Base-by-base conservation (phyloP, 1,140 invertebrate species). In the Trialeurodes vaporariorum region DNA sequence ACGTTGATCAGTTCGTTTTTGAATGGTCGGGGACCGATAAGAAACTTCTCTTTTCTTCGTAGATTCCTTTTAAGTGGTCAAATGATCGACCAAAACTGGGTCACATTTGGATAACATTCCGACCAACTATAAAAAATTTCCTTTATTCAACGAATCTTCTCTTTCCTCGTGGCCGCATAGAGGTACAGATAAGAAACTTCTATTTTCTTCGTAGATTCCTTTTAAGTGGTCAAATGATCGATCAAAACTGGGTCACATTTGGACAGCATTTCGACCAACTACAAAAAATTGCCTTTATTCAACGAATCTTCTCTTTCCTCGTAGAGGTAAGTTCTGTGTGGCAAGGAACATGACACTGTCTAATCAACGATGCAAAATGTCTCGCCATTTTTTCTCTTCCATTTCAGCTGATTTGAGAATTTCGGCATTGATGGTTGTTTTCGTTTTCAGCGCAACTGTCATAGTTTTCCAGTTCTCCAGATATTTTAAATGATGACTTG, bases 1-100 rank as follows among this genome's bases (percentile, higher is more conserved):
- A 74, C 61, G 23, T 64, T 40, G 59, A 72, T 72, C 25, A 74
- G 65, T 69, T 74, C 40, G 21, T 61, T 71, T 65, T 58, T 61
- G 70, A 63, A 69, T 70, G 22, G 58, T 70, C 63, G 60, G 62
- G 2, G 61, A 73, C 59, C 71, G 64, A 58, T 69, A 72, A 5
- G 70, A 71, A 13, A 23, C 27, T 24, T 40, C 22, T 25, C 63
- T 25, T 65, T 0, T 65, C 64, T 12, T 65, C 23, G 13, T 24
- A 9, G 5, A 61, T 61, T 61, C 25, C 22, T 24, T 59, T 65
- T 25, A 26, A 65, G 58, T 2, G 40, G 12, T 9, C 24, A 65
- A 21, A n/a, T 59, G 49, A 22, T 65, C 64, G 2, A 25, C 23
- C 0, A 23, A 59, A 2, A 65, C 25, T 1, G 49, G 2, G 17